Base-by-base conservation (phyloP, 2,888 invertebrate genomes). In the Heteromurus nitidus region DNA sequence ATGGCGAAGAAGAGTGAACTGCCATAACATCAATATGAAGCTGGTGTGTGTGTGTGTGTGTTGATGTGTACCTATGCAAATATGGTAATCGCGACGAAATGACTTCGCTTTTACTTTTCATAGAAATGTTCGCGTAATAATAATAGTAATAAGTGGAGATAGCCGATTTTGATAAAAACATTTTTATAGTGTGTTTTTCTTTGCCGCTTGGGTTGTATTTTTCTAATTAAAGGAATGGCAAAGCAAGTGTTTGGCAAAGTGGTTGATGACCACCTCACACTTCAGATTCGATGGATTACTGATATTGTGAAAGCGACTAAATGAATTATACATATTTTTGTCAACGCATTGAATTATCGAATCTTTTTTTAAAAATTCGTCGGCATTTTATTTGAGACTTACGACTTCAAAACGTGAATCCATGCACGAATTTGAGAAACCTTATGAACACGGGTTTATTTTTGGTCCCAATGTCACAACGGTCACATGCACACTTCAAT, bases 71-170 rank as follows among this genome's bases (percentile, higher is more conserved):
- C 68, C 53, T 68, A 68, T 70, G 69, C 26, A 70, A 70, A 70
- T 68, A 70, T 69, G 68, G 31, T 69, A 69, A 53, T 69, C 68
- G n/a, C n/a, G 28, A 53, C 53, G 50, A 67, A 69, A 69, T 69
- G 68, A 69, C 68, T 70, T 58, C 69, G 42, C 69, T 70, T 70
- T 70, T 70, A 70, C 69, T 70, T 68, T 70, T 58, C 69, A 70
- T 68, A 53, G 30, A 53, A 68, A 68, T 53, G 68, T 69, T 70
- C 30, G 24, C 55, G 69, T 70, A 70, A 70, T 70, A 70, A 70
- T 42, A 67, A 26, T 67, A 67, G 44, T 36, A 65, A 28, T n/a
- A 31, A 50, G 13, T 30, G 30, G 53, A 1, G 58, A 58, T 28
- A 28, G 28, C 58, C 11, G 22, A 3, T 50, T 50, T 50, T 50